phyloP scores from a whole-genome alignment of 1,140 invertebrate genomes.

The Nixonia krombeini region DNA sequence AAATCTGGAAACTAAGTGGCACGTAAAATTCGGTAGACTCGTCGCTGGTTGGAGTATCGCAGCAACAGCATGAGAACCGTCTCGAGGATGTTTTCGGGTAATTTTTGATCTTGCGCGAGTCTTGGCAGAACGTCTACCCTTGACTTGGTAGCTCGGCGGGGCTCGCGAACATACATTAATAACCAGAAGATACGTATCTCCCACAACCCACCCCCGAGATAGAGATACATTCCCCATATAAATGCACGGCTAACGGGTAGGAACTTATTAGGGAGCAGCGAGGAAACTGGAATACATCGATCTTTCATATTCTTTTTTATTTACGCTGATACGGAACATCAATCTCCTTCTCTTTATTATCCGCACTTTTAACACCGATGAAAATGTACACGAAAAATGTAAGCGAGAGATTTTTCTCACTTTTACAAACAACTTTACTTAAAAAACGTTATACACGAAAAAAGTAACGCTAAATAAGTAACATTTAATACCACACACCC shows the following conservation, averaged over 20 bases:
- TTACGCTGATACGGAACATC: slow-evolving; percentile 12
- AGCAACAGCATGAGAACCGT: slow-evolving; percentile 48
- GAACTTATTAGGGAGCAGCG: slow-evolving; percentile 63
- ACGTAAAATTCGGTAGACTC: no score
- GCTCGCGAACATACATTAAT: slow-evolving; percentile 67
- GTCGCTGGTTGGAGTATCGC: no score
- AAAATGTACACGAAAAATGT: no score
- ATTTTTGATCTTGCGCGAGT: slow-evolving; percentile 44
- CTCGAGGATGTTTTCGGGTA: slow-evolving; percentile 48
- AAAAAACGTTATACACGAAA: no score
- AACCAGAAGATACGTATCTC: slow-evolving; percentile 67
- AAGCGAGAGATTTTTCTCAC: no score
- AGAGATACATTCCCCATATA: slow-evolving; percentile 61
- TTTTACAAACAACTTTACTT: no score
- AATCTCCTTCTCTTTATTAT: background rate
- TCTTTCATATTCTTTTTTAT: slow-evolving; percentile 44
- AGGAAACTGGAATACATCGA: slow-evolving; percentile 52
- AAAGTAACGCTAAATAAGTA: no score
- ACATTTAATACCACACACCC: no score
- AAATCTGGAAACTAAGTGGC: no score
- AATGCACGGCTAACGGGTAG: slow-evolving; percentile 64
- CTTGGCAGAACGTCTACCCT: slow-evolving; percentile 52
- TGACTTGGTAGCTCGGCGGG: slow-evolving; percentile 38
- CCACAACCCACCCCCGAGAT: slow-evolving; percentile 49
- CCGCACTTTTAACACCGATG: background rate